Evolutionary conservation across 2,113 vertebrate genomes (phyloP), one percentile per base, ranked within the genome.

Genomic region (Lamprotornis superbus): DNA sequence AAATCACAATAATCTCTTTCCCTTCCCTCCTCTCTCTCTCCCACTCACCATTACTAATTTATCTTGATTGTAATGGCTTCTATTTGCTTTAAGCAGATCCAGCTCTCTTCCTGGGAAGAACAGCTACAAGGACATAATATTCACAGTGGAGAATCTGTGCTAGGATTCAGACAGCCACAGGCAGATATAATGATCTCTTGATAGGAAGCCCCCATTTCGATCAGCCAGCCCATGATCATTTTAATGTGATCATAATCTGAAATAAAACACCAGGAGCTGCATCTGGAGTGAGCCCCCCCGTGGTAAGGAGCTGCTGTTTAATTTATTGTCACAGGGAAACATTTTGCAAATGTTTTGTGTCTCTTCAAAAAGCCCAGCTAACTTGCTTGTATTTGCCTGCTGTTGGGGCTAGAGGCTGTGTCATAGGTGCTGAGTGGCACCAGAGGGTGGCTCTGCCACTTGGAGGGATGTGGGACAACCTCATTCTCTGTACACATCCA

Each of bases 1-100:
- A 86, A 96, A 81, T 86, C 76, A 63, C 79, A 88, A 83, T 93
- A 94, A 74, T 52, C 71, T 74, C 50, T 59, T 83, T 37, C 53
- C 61, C 49, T 91, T 57, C 87, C 42, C 83, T 93, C 39, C 40
- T 94, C 53, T 67, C 74, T 74, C 28, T 95, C 76, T 90, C 86
- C 73, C 76, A 86, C 83, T 93, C 96, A 87, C 91, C 89, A 92
- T 95, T 93, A 93, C 86, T 95, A 93, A 96, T 95, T 96, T 70
- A 84, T 92, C 83, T 80, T 89, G 92, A 87, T 87, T 68, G 60
- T 85, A 91, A 83, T 94, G 73, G 83, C 76, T 94, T 65, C 75
- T 88, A 16, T 90, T 92, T 90, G 93, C 92, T 95, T 75, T 68
- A 53, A 87, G 90, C 83, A 83, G 88, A 88, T 93, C 82, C 80